Conservation (phyloP, 2,797 vertebrate genomes). For the Lepidocolaptes lacrymiger region DNA sequence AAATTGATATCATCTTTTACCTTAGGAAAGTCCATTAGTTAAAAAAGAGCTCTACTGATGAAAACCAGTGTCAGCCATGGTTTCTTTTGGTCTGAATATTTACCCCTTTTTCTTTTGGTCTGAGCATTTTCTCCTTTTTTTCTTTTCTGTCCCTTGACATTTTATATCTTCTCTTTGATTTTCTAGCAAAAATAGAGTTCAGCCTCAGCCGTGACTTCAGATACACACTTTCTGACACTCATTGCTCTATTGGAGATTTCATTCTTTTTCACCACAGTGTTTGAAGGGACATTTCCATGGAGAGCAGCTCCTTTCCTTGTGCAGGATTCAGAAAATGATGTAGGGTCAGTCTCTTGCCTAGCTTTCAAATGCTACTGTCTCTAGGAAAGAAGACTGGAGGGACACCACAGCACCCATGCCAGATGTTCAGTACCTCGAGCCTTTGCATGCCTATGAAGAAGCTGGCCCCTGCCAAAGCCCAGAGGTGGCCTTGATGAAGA, state of each 20-base stretch:
- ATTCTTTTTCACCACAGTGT: neutral
- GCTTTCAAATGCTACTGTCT: neutral
- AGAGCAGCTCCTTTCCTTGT: neutral
- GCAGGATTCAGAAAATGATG: neutral
- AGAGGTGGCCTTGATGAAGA: neutral
- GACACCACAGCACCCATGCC: neutral
- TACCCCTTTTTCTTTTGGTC: neutral
- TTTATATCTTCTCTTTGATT: neutral
- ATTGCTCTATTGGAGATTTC: neutral
- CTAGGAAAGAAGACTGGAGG: neutral
- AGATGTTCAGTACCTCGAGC: neutral
- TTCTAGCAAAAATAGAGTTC: neutral
- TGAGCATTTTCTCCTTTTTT: neutral
- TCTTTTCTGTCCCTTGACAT: neutral
- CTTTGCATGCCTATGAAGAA: neutral
- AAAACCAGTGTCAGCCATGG: neutral
- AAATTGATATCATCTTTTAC: neutral
- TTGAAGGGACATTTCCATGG: neutral
- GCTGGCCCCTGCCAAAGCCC: neutral
- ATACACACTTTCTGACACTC: neutral
- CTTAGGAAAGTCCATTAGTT: neutral
- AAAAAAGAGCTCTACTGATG: neutral
- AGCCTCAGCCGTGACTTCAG: neutral
- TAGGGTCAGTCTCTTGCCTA: rapidly evolving
- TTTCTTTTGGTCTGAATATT: neutral